A percentile compares a stretch with the other conserved stretches of the same genome.
Conservation (phyloP, 2,113 vertebrate species). For the Ovis aries region ARS-UI_Ramb_v3.0 NC_056059.1:37973501-37974000, state of each 20-base stretch:
- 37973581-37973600: background rate
- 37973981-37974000: background rate
- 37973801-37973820: background rate
- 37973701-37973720: background rate
- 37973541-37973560: background rate
- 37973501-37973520: background rate
- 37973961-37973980: background rate
- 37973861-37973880: background rate
- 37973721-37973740: background rate
- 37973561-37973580: background rate
- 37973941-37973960: background rate
- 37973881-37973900: background rate
- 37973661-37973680: background rate
- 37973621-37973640: background rate
- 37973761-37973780: background rate
- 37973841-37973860: background rate
- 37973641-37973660: background rate
- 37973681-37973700: background rate
- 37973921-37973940: background rate
- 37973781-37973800: background rate
- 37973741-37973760: background rate
- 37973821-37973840: background rate
- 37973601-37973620: background rate
- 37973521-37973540: background rate
- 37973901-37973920: background rate